A percentile compares a stretch with the other conserved stretches of the same genome.
These are phyloP conservation scores for Oryzias curvinotus DNA, from an alignment of 2,113 vertebrate genomes.

Conservation along the genomic window DNA sequence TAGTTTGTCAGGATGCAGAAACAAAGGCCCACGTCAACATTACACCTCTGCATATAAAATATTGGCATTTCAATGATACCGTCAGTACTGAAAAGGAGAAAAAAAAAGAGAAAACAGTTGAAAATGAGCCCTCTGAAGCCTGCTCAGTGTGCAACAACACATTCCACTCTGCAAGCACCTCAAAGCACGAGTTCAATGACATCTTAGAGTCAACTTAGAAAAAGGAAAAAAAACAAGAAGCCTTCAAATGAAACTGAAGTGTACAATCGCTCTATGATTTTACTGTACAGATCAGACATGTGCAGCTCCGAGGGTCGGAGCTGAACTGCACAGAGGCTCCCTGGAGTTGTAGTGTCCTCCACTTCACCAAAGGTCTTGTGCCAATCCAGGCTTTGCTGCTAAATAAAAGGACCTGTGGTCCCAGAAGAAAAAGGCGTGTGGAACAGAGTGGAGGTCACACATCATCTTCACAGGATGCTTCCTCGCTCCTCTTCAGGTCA, in stretches of 20 bases:
- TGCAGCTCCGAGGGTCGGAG: conserved; percentile 1
- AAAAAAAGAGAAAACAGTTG: conserved; percentile 30
- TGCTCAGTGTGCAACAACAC: conserved; percentile 40
- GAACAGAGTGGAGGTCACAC: conserved; percentile 8
- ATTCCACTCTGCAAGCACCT: conserved; percentile 45
- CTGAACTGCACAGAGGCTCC: neutral
- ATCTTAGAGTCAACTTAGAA: conserved; percentile 22
- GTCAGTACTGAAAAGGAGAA: conserved; percentile 49
- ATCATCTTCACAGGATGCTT: conserved; percentile 26
- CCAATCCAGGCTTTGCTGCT: conserved; percentile 30
- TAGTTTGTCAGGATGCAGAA: conserved; percentile 44
- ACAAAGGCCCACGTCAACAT: conserved; percentile 56
- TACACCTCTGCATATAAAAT: conserved; percentile 71
- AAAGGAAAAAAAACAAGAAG: conserved; percentile 27
- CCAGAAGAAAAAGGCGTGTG: conserved; percentile 31
- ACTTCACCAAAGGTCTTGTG: conserved; percentile 16
- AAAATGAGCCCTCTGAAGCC: conserved; percentile 33
- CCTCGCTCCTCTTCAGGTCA: neutral
- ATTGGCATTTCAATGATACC: conserved; percentile 73
- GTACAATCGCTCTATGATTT: conserved; percentile 42
- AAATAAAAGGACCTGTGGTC: conserved; percentile 17
- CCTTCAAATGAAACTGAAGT: conserved; percentile 40
- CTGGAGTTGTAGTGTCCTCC: too few relatives aligned
- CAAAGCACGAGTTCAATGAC: neutral
- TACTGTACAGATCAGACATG: conserved; percentile 54